Percentiles rank a stretch among this genome's conserved stretches.
These are phyloP conservation scores for Eurois occulta DNA, from an alignment of 2,888 invertebrate species.

Conservation along the genomic window DNA sequence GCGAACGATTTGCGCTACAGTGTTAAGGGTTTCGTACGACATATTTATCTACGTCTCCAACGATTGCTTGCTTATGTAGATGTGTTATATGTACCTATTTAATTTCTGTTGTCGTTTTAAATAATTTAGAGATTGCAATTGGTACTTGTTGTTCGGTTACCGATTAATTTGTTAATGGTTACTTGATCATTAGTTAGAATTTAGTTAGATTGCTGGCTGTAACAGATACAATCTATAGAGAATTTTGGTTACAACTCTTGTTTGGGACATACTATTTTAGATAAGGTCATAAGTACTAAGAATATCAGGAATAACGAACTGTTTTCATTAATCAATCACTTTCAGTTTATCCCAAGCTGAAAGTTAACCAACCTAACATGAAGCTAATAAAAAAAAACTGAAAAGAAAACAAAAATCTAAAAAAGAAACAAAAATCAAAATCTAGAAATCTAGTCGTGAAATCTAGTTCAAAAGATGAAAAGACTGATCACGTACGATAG, in stretches of 20 bases:
- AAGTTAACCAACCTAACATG: neutral
- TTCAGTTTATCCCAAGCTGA: neutral
- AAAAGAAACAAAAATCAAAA: no score
- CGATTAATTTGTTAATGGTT: neutral
- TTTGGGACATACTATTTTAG: no score
- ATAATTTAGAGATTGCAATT: conserved; percentile 24
- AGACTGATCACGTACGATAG: neutral
- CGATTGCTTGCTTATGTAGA: conserved; percentile 52
- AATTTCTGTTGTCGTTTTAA: conserved; percentile 35
- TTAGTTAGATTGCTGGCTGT: neutral
- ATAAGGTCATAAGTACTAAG: no score
- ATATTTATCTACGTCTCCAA: conserved; percentile 58
- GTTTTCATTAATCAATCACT: no score
- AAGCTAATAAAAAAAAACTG: no score
- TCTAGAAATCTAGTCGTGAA: no score
- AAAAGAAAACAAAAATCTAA: no score
- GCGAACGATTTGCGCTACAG: conserved; percentile 63
- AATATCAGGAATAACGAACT: no score
- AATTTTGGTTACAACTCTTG: neutral
- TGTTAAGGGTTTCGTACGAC: conserved; percentile 53
- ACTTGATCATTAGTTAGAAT: neutral
- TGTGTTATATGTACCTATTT: conserved; percentile 52
- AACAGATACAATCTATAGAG: neutral
- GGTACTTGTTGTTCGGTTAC: conserved; percentile 1
- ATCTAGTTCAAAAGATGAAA: neutral